These are phyloP conservation scores for Psilopsiagon aymara DNA, from an alignment of 2,113 vertebrate species.

Conservation along the genomic window DNA sequence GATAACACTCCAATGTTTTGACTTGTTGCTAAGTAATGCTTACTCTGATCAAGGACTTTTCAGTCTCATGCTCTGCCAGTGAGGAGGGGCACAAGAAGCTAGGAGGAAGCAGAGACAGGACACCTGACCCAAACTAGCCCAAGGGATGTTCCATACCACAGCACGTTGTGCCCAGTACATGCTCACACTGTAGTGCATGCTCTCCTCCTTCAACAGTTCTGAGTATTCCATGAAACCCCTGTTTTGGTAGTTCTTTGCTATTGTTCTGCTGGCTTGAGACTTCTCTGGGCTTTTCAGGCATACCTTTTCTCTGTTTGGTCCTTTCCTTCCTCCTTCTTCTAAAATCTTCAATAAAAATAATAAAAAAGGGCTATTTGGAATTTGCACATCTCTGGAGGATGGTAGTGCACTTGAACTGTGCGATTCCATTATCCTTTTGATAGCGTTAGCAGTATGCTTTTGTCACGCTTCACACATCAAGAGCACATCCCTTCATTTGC, in stretches of 20 bases:
- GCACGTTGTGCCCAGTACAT: not conserved
- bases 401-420: not conserved
- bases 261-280: not conserved
- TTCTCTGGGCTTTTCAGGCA: not conserved
- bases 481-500: not conserved
- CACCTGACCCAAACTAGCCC: not conserved
- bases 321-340: not conserved
- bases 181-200: not conserved
- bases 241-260: not conserved
- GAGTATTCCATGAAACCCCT: not conserved
- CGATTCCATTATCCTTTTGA: not conserved
- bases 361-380: not conserved
- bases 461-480: not conserved
- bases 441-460: not conserved
- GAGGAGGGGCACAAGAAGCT: not conserved
- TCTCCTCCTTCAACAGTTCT: not conserved
- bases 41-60: not conserved
- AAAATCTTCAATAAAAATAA: not conserved
- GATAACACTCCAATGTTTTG: not conserved
- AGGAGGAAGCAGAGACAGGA: not conserved
- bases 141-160: not conserved
- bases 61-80: not conserved
- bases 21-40: not conserved
- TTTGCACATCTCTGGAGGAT: not conserved
- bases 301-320: not conserved